phyloP scores from a whole-genome alignment of 2,797 vertebrate genomes.

The Chanos chanos region DNA sequence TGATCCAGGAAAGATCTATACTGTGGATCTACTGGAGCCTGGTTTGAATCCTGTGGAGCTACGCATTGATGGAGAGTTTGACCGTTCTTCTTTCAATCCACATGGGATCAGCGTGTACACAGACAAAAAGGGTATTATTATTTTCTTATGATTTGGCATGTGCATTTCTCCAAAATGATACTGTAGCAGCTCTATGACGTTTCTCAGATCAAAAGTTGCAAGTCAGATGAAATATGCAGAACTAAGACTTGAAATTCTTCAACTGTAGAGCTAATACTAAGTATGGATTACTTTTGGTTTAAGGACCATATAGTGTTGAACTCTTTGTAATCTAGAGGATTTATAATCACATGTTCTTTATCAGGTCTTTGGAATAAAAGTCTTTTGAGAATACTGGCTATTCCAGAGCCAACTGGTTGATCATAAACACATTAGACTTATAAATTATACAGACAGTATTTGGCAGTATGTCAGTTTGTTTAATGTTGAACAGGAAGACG shows the following conservation, averaged over 20 bases:
- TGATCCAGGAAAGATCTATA: slow-evolving; percentile 75
- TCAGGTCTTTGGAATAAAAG: background rate
- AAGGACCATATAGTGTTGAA: background rate
- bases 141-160: background rate
- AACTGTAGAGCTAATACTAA: background rate
- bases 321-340: background rate
- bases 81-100: slow-evolving; percentile 79
- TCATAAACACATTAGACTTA: too few species aligned
- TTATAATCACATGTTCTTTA: too few species aligned
- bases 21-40: slow-evolving; percentile 75
- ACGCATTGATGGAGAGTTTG: slow-evolving; percentile 73
- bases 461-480: too few species aligned
- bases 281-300: background rate
- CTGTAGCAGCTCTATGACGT: background rate
- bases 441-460: too few species aligned
- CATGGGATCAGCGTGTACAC: slow-evolving; percentile 82
- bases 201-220: too few species aligned
- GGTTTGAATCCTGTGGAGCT: slow-evolving; percentile 64
- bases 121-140: slow-evolving; percentile 50
- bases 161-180: background rate
- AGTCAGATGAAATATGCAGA: background rate
- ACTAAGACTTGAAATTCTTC: background rate
- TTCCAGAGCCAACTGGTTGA: background rate
- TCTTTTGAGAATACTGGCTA: background rate
- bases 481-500: too few species aligned